These are phyloP conservation scores for Acrossocheilus wenchowensis DNA, from an alignment of 2,797 vertebrate species.

Conservation along the genomic window DNA sequence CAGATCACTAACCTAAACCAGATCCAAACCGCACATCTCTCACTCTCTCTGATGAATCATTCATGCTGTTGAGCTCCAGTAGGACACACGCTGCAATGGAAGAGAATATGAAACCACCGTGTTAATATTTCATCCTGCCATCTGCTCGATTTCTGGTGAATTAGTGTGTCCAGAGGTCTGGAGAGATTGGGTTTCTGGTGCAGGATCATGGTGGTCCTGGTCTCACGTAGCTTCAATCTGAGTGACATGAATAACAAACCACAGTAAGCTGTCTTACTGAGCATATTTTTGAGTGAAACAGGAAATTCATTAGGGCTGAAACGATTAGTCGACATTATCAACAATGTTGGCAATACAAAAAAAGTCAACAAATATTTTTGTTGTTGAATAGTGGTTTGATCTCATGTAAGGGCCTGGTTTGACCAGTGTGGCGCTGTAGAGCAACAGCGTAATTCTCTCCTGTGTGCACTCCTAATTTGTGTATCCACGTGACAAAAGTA, in stretches of 20 bases:
- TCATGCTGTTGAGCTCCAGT: slow-evolving; percentile 2
- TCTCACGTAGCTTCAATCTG: not conserved
- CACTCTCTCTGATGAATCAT: slow-evolving; percentile 36
- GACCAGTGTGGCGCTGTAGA: not conserved
- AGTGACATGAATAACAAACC: not conserved
- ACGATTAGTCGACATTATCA: not conserved
- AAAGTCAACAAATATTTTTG: not conserved
- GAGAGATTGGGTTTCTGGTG: slow-evolving; percentile 53
- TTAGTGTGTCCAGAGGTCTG: not conserved
- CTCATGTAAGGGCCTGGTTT: not conserved
- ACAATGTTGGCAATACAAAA: not conserved
- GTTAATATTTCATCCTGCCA: slow-evolving; percentile 65
- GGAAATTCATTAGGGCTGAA: not conserved
- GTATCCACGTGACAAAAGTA: no score
- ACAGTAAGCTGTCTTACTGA: not conserved
- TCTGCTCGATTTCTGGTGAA: slow-evolving; percentile 39
- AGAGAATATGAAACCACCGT: slow-evolving; percentile 62
- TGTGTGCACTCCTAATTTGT: no score
- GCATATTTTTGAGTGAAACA: not conserved
- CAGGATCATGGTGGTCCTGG: not conserved
- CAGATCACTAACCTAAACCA: not conserved
- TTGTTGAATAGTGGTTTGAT: no score
- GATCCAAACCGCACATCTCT: not conserved
- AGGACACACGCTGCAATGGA: slow-evolving; percentile 2
- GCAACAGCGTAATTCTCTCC: not conserved